Evolutionary conservation across 2,113 vertebrate species (phyloP), one percentile per base, ranked within the genome.

Genomic region (Argyrosomus japonicus): DNA sequence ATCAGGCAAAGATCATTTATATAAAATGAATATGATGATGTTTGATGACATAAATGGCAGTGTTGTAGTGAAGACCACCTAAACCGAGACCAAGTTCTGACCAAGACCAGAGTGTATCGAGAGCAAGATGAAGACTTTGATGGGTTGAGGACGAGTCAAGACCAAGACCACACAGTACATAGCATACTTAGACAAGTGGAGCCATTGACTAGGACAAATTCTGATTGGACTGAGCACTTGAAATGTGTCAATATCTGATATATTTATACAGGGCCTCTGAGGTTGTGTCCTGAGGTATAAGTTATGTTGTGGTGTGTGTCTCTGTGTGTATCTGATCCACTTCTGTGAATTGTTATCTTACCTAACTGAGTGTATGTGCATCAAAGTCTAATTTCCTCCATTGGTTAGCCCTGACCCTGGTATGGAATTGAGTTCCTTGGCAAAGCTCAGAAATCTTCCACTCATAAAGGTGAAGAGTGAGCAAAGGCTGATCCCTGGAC

Each of bases 341-440:
- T 45, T 73, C 18, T 58, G 25, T 10, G 57, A 60, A 36, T 68
- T 43, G 60, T 25, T 23, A 10, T 53, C 14, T 21, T 23, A 47
- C 13, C 8, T 17, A 4, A 4, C 48, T 54, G 17, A 57, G 18
- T 74, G 29, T 58, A 21, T 63, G 32, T 64, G 19, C 29, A 32
- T 43, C 23, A 2, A 57, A 15, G 40, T 70, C 21, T 80, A 23
- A 68, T 76, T 63, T 50, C 36, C 76, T 76, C 29, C 32, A 65
- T 47, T 67, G 67, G 63, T 60, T 51, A 63, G 27, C 27, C 27
- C n/a, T 32, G 29, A n/a, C 61, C 11, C 68, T 32, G 54, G 32
- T 0, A 10, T 32, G n/a, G 57, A 40, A 27, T 12, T 23, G 23
- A 72, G 45, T 53, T 25, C 25, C 64, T 27, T 57, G 19, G 29